phyloP scores from a whole-genome alignment of 92 coral and sea anemone genomes.

The Anthopleura xanthogrammica region DNA sequence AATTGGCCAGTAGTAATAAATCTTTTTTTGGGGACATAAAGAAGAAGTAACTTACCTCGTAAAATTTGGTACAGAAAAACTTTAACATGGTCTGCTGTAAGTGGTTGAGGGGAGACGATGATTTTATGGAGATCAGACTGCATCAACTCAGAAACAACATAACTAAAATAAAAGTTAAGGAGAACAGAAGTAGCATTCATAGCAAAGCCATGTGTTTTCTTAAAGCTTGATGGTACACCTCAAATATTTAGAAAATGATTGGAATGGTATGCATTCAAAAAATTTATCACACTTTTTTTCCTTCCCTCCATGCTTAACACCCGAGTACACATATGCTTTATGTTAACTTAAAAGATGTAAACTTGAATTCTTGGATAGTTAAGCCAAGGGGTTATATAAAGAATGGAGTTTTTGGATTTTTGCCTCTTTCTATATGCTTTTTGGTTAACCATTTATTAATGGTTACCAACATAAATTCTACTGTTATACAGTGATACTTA shows the following conservation, averaged over 20 bases:
- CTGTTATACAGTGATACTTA: neutral
- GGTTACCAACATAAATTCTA: neutral
- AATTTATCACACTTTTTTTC: neutral
- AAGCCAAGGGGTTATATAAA: neutral
- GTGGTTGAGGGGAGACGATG: slow-evolving; percentile 97
- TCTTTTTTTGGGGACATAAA: neutral
- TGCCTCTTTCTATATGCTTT: neutral
- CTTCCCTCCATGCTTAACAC: neutral
- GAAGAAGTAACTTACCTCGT: slow-evolving; percentile 65
- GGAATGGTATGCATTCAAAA: slow-evolving; percentile 16
- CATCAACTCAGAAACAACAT: slow-evolving; percentile 98
- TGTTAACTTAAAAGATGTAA: neutral
- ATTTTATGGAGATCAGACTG: slow-evolving; percentile 98
- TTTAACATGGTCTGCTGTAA: slow-evolving; percentile 97
- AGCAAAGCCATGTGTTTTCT: neutral
- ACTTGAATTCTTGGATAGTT: neutral
- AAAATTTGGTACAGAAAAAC: slow-evolving; percentile 98
- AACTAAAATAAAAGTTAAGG: slow-evolving; percentile 63
- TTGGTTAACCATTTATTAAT: neutral
- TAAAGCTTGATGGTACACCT: slow-evolving; percentile 1
- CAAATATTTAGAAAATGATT: slow-evolving; percentile 14
- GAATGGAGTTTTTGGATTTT: neutral
- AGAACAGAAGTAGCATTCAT: neutral
- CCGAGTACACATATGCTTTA: neutral
- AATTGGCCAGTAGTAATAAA: neutral